Conservation (phyloP, 2,888 invertebrate species). For the Argynnis bischoffii region DNA sequence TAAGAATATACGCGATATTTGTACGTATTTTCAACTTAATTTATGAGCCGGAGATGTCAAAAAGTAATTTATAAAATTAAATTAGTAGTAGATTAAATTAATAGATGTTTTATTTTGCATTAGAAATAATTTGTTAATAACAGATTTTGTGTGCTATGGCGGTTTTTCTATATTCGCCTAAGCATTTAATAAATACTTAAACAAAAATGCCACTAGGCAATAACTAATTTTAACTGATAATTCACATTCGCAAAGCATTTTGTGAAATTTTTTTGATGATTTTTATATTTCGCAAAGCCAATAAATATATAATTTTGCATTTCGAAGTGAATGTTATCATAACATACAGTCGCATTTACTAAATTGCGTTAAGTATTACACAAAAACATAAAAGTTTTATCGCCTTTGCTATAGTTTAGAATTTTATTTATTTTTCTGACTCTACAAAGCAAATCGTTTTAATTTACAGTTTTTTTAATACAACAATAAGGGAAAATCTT, state of each 20-base stretch:
- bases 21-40: too few relatives aligned
- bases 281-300: not conserved
- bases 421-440: too few relatives aligned
- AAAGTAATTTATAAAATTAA: too few relatives aligned
- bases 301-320: conserved; percentile 7
- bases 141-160: not conserved
- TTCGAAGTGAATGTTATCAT: not conserved
- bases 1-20: too few relatives aligned
- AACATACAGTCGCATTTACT: not conserved
- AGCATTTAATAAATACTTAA: not conserved
- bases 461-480: too few relatives aligned
- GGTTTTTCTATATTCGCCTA: not conserved
- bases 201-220: too few relatives aligned
- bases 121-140: not conserved
- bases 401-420: not conserved
- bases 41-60: too few relatives aligned
- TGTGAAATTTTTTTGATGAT: not conserved
- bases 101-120: too few relatives aligned
- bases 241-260: conserved; percentile 28
- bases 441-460: too few relatives aligned
- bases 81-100: too few relatives aligned
- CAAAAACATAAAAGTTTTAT: not conserved
- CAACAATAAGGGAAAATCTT: too few relatives aligned
- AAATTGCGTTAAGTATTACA: too few relatives aligned
- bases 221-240: not conserved